Evolutionary conservation across 2,888 invertebrate species (phyloP), one percentile per base, ranked within the genome.

Genomic region (Himalopsyche japonica): DNA sequence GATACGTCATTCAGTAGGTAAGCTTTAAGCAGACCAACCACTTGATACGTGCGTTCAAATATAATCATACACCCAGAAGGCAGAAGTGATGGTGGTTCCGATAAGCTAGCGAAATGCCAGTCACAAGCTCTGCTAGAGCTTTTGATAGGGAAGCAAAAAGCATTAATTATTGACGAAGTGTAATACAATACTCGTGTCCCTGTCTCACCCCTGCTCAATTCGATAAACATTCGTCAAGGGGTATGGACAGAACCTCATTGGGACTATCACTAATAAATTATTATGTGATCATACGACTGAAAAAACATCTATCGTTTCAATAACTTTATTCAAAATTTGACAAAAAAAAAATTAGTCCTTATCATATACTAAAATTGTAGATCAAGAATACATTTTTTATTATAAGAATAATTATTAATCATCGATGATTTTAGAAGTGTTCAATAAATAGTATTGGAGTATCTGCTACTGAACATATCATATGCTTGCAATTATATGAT

Each of bases 161-260:
- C 57, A 34, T 84, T 80, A 76, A 84, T 84, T 81, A 84, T 84
- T 81, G 78, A 84, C 83, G 83, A 48, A 48, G 76, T 78, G 84
- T 86, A 86, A 86, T 85, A 86, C 85, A 85, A 86, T 86, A 86
- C 85, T 79, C 86, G 86, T 86, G 86, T 86, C 85, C 84, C 79
- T 83, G 34, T 49, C 49, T 37, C 37, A 47, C 37, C 77, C 77
- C 83, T 64, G 34, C 57, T 57, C 57, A 24, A 57, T 57, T 20
- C 57, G 57, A 57, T 57, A 57, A 57, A 57, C 57, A 57, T 57
- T 57, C n/a, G 57, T 57, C 57, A 57, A 57, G 57, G 57, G 57
- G 57, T 57, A 57, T 57, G 57, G 57, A n/a, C 57, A 57, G 57
- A 10, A n/a, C 57, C 57, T 20, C 57, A 57, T 20, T 57, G 57